Percentiles rank a stretch among this genome's conserved stretches.
These are phyloP conservation scores for Callospermophilus lateralis DNA, from an alignment of 2,113 vertebrate genomes.

Conservation along the genomic window DNA sequence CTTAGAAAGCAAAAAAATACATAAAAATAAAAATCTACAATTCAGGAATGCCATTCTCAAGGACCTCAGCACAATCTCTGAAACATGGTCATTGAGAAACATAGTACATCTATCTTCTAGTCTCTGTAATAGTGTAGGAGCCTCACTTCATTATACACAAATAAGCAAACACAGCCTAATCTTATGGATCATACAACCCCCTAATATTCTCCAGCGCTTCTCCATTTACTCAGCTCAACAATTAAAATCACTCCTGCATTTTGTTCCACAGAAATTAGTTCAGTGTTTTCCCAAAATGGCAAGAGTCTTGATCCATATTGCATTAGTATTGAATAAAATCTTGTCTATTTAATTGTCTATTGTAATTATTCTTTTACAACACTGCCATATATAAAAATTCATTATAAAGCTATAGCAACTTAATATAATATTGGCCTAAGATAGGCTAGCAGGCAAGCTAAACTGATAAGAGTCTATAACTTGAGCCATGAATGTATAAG, in stretches of 20 bases:
- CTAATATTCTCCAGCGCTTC: not conserved
- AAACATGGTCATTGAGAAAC: slow-evolving; percentile 31
- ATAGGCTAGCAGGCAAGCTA: not conserved
- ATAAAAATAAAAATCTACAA: not conserved
- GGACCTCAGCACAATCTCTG: not conserved
- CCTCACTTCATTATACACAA: not conserved
- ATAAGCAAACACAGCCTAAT: not conserved
- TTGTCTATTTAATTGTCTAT: not conserved
- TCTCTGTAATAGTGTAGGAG: not conserved
- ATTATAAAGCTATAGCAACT: not conserved
- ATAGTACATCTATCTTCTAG: not conserved
- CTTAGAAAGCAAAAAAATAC: not conserved
- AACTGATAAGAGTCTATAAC: not conserved
- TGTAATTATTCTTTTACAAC: not conserved
- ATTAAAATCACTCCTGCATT: not conserved
- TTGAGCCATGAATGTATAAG: not conserved
- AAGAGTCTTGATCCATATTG: not conserved
- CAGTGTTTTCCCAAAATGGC: not conserved
- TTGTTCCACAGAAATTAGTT: not conserved
- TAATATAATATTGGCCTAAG: not conserved
- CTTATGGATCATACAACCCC: not conserved
- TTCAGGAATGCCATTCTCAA: not conserved
- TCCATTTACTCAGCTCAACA: not conserved
- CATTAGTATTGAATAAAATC: not conserved
- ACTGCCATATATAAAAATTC: not conserved